These are phyloP conservation scores for Bugulina stolonifera DNA, from an alignment of 2,888 invertebrate genomes.

Conservation along the genomic window DNA sequence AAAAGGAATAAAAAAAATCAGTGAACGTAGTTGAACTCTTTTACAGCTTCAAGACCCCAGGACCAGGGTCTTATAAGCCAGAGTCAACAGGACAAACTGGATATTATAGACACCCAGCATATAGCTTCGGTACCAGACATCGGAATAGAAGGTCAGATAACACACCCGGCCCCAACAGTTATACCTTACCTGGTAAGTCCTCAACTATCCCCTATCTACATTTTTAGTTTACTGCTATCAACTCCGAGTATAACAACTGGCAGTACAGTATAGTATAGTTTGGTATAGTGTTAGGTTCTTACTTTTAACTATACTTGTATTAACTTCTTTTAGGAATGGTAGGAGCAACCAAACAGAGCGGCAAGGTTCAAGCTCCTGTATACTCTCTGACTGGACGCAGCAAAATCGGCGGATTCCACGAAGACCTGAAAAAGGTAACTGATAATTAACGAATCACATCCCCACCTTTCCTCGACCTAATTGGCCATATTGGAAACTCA, in stretches of 20 bases:
- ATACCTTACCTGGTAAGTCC: constrained; percentile 29
- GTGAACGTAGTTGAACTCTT: too few species aligned
- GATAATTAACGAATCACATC: too few species aligned
- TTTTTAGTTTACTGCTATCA: too few species aligned
- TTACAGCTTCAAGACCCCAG: constrained; percentile 30
- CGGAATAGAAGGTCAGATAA: constrained; percentile 30
- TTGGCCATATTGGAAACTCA: too few species aligned
- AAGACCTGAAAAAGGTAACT: constrained; percentile 32
- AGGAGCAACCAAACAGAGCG: constrained; percentile 33
- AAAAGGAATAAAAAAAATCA: too few species aligned
- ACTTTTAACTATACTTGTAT: too few species aligned
- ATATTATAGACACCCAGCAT: constrained; percentile 29
- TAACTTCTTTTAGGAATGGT: constrained; percentile 28
- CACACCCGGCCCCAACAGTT: constrained; percentile 31
- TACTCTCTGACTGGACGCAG: constrained; percentile 79
- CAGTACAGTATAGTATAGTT: too few species aligned
- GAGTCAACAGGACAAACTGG: constrained; percentile 31
- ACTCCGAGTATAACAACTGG: too few species aligned
- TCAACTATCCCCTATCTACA: too few species aligned
- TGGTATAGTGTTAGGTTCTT: too few species aligned
- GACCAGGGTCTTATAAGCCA: constrained; percentile 33
- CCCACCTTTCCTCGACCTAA: too few species aligned
- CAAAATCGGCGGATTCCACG: constrained; percentile 53
- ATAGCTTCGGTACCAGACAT: constrained; percentile 31
- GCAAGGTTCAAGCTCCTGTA: constrained; percentile 60